These are phyloP conservation scores for Poeciliopsis gracilis DNA, from an alignment of 2,797 vertebrate species.

Conservation along the genomic window DNA sequence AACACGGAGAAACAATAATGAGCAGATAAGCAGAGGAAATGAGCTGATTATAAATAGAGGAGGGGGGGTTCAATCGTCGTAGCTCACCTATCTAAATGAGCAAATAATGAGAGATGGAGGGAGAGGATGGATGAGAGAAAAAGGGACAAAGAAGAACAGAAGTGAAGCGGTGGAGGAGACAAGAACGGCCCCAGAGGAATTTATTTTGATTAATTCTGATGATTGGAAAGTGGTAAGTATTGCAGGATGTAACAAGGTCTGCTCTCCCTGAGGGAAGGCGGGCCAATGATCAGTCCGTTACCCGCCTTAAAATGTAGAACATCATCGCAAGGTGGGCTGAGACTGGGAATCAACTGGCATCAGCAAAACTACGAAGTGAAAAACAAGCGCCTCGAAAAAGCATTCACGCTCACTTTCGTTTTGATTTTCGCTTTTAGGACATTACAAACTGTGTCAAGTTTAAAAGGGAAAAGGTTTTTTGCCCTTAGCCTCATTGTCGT, in stretches of 20 bases:
- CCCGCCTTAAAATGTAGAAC: constrained; percentile 10
- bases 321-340: background rate
- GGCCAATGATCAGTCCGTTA: constrained; percentile 11
- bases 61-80: constrained; percentile 36
- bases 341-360: background rate
- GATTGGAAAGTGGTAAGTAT: constrained; percentile 36
- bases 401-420: background rate
- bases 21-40: constrained; percentile 59
- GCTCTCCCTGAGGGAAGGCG: background rate
- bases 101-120: constrained; percentile 52
- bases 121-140: constrained; percentile 26
- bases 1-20: constrained; percentile 61
- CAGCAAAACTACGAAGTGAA: background rate
- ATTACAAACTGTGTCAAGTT: background rate
- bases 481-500: too few relatives aligned
- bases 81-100: constrained; percentile 52
- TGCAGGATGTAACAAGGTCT: constrained; percentile 16
- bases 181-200: constrained; percentile 25
- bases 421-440: background rate
- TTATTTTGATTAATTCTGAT: constrained; percentile 36
- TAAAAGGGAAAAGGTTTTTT: too few relatives aligned
- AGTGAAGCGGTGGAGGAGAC: constrained; percentile 11
- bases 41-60: constrained; percentile 48
- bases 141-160: constrained; percentile 25
- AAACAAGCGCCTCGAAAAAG: background rate